Percentiles rank a stretch among this genome's conserved stretches.
phyloP scores from a whole-genome alignment of 2,888 invertebrate species.

The Ptychoptera contaminata region DNA sequence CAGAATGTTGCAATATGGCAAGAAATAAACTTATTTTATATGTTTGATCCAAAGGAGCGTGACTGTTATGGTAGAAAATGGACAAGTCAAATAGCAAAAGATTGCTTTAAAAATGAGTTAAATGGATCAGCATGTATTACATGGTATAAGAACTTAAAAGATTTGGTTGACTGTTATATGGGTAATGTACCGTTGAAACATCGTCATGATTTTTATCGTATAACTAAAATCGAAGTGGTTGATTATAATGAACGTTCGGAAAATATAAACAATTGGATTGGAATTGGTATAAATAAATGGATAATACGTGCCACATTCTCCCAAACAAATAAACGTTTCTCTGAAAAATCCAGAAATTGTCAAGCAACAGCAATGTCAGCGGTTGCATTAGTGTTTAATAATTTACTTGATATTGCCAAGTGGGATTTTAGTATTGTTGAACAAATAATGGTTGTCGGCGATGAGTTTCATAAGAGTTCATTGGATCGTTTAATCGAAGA shows the following conservation, averaged over 20 bases:
- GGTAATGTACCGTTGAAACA: constrained; percentile 21
- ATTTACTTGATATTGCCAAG: constrained; percentile 18
- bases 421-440: constrained; percentile 28
- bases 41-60: constrained; percentile 32
- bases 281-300: constrained; percentile 19
- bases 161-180: constrained; percentile 26
- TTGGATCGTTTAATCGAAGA: constrained; percentile 17
- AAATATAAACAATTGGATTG: constrained; percentile 25
- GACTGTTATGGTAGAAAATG: constrained; percentile 18
- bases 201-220: constrained; percentile 19
- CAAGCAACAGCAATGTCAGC: constrained; percentile 33
- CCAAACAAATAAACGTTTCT: constrained; percentile 17
- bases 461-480: constrained; percentile 28
- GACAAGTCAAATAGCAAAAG: constrained; percentile 10
- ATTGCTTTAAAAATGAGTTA: constrained; percentile 2
- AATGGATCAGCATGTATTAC: constrained; percentile 27
- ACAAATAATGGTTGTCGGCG: constrained; percentile 28
- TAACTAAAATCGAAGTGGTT: constrained; percentile 23
- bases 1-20: constrained; percentile 28
- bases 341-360: constrained; percentile 24
- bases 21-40: constrained; percentile 27
- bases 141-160: constrained; percentile 23
- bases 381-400: constrained; percentile 24
- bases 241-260: constrained; percentile 21
- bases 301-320: constrained; percentile 22